These are phyloP conservation scores for Drosophila jambulina DNA, from an alignment of 1,140 invertebrate species.

Conservation along the genomic window DNA sequence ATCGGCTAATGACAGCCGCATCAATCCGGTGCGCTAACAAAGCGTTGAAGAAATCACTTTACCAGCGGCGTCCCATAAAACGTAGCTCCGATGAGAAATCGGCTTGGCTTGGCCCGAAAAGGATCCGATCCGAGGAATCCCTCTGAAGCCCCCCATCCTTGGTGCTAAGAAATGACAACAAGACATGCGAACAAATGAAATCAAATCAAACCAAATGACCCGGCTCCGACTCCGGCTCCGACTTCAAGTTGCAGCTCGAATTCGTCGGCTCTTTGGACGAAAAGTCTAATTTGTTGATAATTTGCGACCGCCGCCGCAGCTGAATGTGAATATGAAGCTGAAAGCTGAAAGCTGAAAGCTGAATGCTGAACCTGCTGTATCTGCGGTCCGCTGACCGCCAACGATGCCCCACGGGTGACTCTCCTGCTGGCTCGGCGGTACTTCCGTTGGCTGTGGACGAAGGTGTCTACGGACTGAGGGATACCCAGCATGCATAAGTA, in stretches of 20 bases:
- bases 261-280: constrained; percentile 66
- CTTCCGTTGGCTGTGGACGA: neutral
- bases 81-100: constrained; percentile 41
- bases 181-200: constrained; percentile 81
- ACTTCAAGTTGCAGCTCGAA: constrained; percentile 8
- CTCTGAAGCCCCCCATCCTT: neutral
- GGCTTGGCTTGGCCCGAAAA: constrained; percentile 22
- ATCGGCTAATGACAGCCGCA: constrained; percentile 81
- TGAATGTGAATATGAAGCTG: constrained; percentile 3
- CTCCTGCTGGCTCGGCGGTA: constrained; percentile 10
- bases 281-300: constrained; percentile 85
- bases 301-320: constrained; percentile 66
- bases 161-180: constrained; percentile 75
- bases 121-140: constrained; percentile 26
- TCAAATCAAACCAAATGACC: constrained; percentile 61
- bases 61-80: constrained; percentile 80
- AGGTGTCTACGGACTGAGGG: neutral
- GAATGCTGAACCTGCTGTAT: neutral
- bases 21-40: constrained; percentile 84
- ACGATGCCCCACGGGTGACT: constrained; percentile 71
- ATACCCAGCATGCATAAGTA: neutral
- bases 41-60: constrained; percentile 85
- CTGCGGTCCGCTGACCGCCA: constrained; percentile 58
- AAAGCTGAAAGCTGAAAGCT: no score
- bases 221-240: constrained; percentile 1